A percentile compares a stretch with the other conserved stretches of the same genome.
These are phyloP conservation scores for Eueides isabella DNA, from an alignment of 1,140 invertebrate genomes.

Conservation along the genomic window DNA sequence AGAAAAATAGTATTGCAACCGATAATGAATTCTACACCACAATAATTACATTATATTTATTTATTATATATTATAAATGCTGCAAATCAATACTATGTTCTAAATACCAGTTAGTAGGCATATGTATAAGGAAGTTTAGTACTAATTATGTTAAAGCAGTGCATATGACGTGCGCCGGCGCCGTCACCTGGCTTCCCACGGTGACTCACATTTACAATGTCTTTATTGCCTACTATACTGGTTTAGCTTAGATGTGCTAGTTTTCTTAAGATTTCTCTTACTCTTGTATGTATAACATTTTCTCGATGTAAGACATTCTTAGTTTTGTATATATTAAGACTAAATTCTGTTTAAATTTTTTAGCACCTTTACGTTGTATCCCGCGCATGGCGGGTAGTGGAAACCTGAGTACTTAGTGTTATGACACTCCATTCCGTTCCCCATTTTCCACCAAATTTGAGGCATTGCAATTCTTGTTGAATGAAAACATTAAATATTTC, in stretches of 20 bases:
- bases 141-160: conserved; percentile 34
- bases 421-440: too few relatives aligned
- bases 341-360: too few relatives aligned
- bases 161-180: conserved; percentile 44
- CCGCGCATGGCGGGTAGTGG: too few relatives aligned
- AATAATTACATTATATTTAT: too few relatives aligned
- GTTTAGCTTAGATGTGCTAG: conserved; percentile 30
- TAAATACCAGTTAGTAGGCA: not conserved
- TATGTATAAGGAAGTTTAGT: conserved; percentile 34
- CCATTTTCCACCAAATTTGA: too few relatives aligned
- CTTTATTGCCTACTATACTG: conserved; percentile 32
- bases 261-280: conserved; percentile 34
- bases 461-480: too few relatives aligned
- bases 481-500: too few relatives aligned
- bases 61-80: too few relatives aligned
- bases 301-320: not conserved
- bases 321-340: too few relatives aligned
- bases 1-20: not conserved
- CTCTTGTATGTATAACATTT: not conserved
- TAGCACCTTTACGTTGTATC: too few relatives aligned
- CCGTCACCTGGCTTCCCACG: conserved; percentile 64
- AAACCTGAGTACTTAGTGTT: too few relatives aligned
- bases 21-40: too few relatives aligned
- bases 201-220: conserved; percentile 48
- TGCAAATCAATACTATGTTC: conserved; percentile 16